phyloP scores from a whole-genome alignment of 1,140 invertebrate species.

The Dreissena rostriformis region DNA sequence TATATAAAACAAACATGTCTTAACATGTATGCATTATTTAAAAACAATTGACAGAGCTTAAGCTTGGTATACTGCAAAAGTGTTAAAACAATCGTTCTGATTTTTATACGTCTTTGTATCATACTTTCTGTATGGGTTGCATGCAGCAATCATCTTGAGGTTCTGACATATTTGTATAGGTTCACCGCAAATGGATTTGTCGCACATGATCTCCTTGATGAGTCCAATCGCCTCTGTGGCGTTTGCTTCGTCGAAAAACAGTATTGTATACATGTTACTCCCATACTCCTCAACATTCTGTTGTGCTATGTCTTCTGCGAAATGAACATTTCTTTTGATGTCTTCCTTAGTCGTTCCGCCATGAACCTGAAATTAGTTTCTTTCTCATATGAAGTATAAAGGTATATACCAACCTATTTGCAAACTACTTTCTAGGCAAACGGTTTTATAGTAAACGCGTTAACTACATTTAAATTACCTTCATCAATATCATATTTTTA shows the following conservation, averaged over 20 bases:
- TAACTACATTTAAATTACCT: constrained; percentile 61
- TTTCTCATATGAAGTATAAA: too few species aligned
- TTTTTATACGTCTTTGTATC: constrained; percentile 6
- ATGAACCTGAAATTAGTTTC: constrained; percentile 70
- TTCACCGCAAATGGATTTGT: constrained; percentile 69
- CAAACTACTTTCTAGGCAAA: too few species aligned
- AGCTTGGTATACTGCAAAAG: too few species aligned
- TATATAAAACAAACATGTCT: too few species aligned
- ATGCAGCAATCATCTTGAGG: constrained; percentile 77
- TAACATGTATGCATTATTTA: neutral
- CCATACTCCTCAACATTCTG: constrained; percentile 54
- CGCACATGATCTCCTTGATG: constrained; percentile 79
- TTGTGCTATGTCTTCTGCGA: constrained; percentile 67
- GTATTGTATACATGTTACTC: constrained; percentile 68
- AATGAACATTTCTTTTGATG: constrained; percentile 69
- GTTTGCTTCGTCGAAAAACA: constrained; percentile 80
- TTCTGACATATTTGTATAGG: constrained; percentile 59
- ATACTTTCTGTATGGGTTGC: constrained; percentile 79
- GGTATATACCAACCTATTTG: too few species aligned
- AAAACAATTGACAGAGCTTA: too few species aligned
- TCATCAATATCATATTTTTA: constrained; percentile 76
- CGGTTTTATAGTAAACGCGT: too few species aligned
- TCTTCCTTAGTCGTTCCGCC: constrained; percentile 73
- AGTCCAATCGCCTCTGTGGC: constrained; percentile 77
- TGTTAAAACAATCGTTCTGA: too few species aligned